Evolutionary conservation across 53 echinoderm and acorn worm genomes (phyloP), one percentile per base, ranked within the genome.

Genomic region (Actinopyga echinites): DNA sequence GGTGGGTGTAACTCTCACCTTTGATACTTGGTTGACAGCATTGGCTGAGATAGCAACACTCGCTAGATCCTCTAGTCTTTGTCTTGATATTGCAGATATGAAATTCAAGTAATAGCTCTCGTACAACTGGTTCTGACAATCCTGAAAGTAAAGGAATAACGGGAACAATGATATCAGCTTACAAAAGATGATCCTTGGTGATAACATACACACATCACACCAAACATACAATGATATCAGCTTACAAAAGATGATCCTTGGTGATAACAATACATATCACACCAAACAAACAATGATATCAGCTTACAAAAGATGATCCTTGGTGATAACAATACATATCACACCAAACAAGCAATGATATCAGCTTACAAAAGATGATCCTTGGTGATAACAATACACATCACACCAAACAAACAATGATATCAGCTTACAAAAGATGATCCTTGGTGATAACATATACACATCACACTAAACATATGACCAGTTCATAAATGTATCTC

Each of bases 51-150:
- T 85, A 8, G 97, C 97, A 28, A 92, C 94, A 62, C 97, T 89
- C 22, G 97, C 97, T 10, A 97, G 89, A 42, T 97, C 97, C 65
- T 97, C 97, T 26, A 97, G 87, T 58, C 92, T 88, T 52, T 94
- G 97, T n/a, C 97, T 86, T 38, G 97, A 94, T 61, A 97, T 89
- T 24, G 97, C 97, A 4, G 97, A 97, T 86, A 94, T 97, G 80
- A 97, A 97, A 65, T 97, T 97, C 57, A 97, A 85, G 69, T 92
- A 97, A 84, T 94, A 97, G 56, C 92, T 73, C 63, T 94, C 94
- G 66, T 97, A 97, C 15, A 89, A 82, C 79, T 97, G 97, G 71
- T 89, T 92, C 81, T 94, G 92, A 42, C 89, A 92, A 79, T 97
- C 97, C 97, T 97, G 89, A 15, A 20, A 2, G 35, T 69, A 79